Evolutionary conservation across 2,797 vertebrate genomes (phyloP).

Genomic region (Muraenolepis orangiensis): DNA sequence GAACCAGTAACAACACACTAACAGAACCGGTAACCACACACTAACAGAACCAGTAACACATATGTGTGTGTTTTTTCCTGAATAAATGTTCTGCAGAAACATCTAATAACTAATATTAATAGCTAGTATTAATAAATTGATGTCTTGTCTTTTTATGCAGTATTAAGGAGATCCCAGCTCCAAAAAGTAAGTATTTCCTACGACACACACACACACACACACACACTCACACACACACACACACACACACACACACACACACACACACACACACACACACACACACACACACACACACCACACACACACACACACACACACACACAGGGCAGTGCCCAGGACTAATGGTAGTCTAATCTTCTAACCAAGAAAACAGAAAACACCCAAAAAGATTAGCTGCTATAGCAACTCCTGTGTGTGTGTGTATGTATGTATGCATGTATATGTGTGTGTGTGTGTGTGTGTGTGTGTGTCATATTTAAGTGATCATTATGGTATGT

Average conservation of each 20-base stretch:
- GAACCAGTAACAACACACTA: no score
- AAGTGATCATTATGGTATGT: constrained; percentile 7
- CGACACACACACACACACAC: constrained; percentile 11
- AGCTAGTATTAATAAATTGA: constrained; percentile 13
- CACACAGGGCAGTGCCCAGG: constrained; percentile 7
- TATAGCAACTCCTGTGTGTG: constrained; percentile 35
- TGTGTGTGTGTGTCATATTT: neutral
- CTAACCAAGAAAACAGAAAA: constrained; percentile 34
- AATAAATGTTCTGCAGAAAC: no score
- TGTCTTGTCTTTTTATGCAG: constrained; percentile 54
- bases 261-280: constrained; percentile 11
- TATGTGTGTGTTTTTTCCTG: no score
- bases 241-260: constrained; percentile 1
- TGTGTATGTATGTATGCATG: constrained; percentile 31
- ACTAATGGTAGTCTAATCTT: constrained; percentile 34
- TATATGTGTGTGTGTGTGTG: constrained; percentile 31
- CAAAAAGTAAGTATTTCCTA: constrained; percentile 74
- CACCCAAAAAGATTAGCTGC: constrained; percentile 19
- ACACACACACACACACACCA: neutral
- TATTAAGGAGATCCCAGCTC: constrained; percentile 68
- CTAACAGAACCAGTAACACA: no score
- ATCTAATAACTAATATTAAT: no score
- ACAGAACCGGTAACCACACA: no score
- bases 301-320: no score
- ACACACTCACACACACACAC: neutral